Percentiles rank a stretch among this genome's conserved stretches.
These are phyloP conservation scores for Drosophila bipectinata DNA, from an alignment of 1,140 invertebrate genomes.

Conservation along the genomic window DNA sequence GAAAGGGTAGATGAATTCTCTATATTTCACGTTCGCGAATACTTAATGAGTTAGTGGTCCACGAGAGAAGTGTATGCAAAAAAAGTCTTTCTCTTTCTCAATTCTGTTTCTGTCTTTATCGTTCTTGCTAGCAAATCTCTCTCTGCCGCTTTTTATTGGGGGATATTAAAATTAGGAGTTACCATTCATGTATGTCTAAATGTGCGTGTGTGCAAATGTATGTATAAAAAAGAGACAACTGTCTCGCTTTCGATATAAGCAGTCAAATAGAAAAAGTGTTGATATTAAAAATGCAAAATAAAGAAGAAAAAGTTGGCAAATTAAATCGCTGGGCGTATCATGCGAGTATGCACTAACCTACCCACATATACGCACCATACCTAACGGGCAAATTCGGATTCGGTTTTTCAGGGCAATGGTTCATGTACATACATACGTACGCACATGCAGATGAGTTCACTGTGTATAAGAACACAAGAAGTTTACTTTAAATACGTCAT, in stretches of 20 bases:
- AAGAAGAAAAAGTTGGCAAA: conserved; percentile 65
- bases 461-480: not conserved
- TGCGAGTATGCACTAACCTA: conserved; percentile 13
- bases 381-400: conserved; percentile 22
- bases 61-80: conserved; percentile 61
- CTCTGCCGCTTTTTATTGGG: conserved; percentile 1
- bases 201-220: conserved; percentile 17
- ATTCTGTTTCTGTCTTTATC: conserved; percentile 23
- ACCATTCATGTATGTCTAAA: conserved; percentile 5
- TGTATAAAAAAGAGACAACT: conserved; percentile 75
- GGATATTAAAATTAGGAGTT: conserved; percentile 18
- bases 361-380: not conserved
- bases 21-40: conserved; percentile 52
- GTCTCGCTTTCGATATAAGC: conserved; percentile 56
- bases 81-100: conserved; percentile 18
- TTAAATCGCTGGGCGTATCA: conserved; percentile 59
- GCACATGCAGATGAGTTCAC: conserved; percentile 1
- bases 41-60: conserved; percentile 74
- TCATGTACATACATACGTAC: conserved; percentile 7
- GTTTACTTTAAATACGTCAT: not conserved
- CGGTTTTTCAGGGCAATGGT: not conserved
- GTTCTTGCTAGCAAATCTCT: conserved; percentile 9
- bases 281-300: conserved; percentile 76
- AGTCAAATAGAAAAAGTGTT: conserved; percentile 69
- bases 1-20: conserved; percentile 21